Base-by-base conservation (phyloP, 2,113 vertebrate species). In the Zosterops borbonicus region DNA sequence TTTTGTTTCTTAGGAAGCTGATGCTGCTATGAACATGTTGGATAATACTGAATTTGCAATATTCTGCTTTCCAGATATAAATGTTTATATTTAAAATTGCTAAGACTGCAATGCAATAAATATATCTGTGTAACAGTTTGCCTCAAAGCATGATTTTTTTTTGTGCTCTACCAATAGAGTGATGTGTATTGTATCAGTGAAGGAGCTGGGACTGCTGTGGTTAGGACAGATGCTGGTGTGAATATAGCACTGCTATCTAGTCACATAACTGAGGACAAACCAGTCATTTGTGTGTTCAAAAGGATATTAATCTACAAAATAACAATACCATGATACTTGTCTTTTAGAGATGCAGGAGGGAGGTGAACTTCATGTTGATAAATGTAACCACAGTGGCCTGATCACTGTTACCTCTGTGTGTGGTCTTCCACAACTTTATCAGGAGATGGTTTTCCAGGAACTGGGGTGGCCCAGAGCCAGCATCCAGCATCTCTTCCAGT, bases 81-180 rank as follows among this genome's bases (percentile, higher is more conserved):
- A 93, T 96, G 90, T 86, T 95, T 95, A 63, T 91, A 89, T 95
- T 94, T 91, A 94, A 86, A 92, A 91, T 78, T 96, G 96, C 96
- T 95, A 80, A 95, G 96, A 94, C 78, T 94, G 50, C 62, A 89
- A 80, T 93, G 94, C 96, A 98, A 98, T 98, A 98, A 98, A 98
- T 93, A 87, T 60, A 62, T 87, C 64, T 59, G 31, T 94, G 8
- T 73, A 94, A 70, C 79, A 89, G 67, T n/a, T 91, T 82, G 81
- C 73, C 85, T 91, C 88, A 65, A 87, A 84, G 65, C 71, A 35
- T 96, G 37, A 14, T 6, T 56, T 76, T 58, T 52, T 70, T 71
- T 67, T 39, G 39, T 71, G 58, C 24, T 80, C 28, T 93, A 14
- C 69, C 56, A 22, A 2, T 56, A 33, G 8, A 18, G 16, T 52